Conservation (phyloP, 1,140 invertebrate species). For the Harpegnathos saltator region DNA sequence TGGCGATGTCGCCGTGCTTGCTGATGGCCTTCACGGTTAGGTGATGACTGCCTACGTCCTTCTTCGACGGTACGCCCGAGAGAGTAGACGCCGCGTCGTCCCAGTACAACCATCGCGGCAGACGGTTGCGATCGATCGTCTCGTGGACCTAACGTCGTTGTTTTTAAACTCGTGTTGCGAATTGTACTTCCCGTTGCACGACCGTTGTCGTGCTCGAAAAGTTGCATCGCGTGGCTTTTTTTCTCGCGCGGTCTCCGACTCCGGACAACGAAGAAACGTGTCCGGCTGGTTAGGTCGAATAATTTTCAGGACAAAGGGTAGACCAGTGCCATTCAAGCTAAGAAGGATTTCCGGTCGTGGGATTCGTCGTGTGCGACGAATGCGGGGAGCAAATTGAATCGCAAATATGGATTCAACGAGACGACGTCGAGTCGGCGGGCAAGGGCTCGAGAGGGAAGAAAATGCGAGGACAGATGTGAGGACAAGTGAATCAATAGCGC, state of each 20-base stretch:
- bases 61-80: conserved; percentile 87
- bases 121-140: conserved; percentile 49
- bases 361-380: conserved; percentile 19
- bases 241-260: too few species aligned
- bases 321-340: conserved; percentile 40
- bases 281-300: not conserved
- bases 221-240: not conserved
- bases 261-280: not conserved
- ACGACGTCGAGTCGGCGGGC: conserved; percentile 38
- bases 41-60: conserved; percentile 87
- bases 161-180: not conserved
- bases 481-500: conserved; percentile 53
- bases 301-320: conserved; percentile 56
- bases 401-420: conserved; percentile 60
- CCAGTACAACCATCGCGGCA: conserved; percentile 81
- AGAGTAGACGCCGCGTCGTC: conserved; percentile 83
- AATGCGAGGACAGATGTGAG: conserved; percentile 57
- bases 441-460: conserved; percentile 42
- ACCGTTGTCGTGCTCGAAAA: too few species aligned
- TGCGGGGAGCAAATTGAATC: conserved; percentile 66
- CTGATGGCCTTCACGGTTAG: conserved; percentile 85
- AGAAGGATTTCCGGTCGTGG: conserved; percentile 57
- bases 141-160: conserved; percentile 70
- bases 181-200: too few species aligned
- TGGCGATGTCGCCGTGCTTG: conserved; percentile 81